Conservation (phyloP, 92 coral and sea anemone genomes). For the Montipora capitata region DNA sequence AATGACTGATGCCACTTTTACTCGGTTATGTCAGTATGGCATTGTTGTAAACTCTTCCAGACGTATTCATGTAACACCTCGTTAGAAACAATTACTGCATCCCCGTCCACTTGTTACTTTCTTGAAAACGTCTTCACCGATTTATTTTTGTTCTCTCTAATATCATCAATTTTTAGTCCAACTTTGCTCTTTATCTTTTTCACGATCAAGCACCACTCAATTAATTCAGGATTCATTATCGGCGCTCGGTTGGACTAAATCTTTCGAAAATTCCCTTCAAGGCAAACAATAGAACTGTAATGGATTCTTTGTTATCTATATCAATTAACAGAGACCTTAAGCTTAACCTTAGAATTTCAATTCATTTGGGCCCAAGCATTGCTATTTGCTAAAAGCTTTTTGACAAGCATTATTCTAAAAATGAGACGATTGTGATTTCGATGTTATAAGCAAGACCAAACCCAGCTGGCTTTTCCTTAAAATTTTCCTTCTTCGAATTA, state of each 20-base stretch:
- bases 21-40: neutral
- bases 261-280: neutral
- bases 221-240: neutral
- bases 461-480: neutral
- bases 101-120: too few species aligned
- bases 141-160: neutral
- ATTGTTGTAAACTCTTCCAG: too few species aligned
- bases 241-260: neutral
- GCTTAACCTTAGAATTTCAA: constrained; percentile 28
- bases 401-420: constrained; percentile 16
- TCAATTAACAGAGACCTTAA: constrained; percentile 37
- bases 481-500: neutral
- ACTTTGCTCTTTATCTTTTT: neutral
- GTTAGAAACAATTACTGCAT: too few species aligned
- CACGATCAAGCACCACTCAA: neutral
- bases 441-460: neutral
- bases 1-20: neutral
- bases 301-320: constrained; percentile 31
- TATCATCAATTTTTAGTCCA: neutral
- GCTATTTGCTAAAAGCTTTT: constrained; percentile 46
- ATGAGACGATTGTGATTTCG: neutral
- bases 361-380: neutral
- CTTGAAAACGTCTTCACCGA: too few species aligned
- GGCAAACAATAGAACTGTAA: neutral
- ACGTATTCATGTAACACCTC: too few species aligned